A percentile compares a stretch with the other conserved stretches of the same genome.
These are phyloP conservation scores for Branchinecta lynchi DNA, from an alignment of 1,140 invertebrate species.

Conservation along the genomic window DNA sequence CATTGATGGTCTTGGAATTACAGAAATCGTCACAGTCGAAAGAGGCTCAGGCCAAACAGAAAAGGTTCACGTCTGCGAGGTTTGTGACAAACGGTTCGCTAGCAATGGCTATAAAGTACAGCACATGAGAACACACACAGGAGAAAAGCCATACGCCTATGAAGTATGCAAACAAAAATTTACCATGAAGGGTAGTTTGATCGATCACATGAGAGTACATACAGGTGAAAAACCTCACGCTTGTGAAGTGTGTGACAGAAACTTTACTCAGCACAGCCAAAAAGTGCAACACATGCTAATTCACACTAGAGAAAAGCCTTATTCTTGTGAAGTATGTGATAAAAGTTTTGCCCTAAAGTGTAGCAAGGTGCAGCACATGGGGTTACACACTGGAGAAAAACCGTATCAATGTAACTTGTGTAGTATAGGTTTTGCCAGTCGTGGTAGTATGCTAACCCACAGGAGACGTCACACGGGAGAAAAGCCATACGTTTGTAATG, in stretches of 20 bases:
- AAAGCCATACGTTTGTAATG: background rate
- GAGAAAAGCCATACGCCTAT: slow-evolving; percentile 4
- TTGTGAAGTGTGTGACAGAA: background rate
- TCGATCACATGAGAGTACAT: background rate
- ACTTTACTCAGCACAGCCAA: background rate
- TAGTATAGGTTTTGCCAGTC: slow-evolving; percentile 82
- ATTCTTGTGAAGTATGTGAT: slow-evolving; percentile 10
- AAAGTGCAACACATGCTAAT: slow-evolving; percentile 4
- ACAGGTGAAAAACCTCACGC: background rate
- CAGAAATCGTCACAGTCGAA: too few relatives aligned
- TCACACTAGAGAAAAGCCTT: slow-evolving; percentile 13
- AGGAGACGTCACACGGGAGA: background rate
- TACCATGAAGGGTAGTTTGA: background rate
- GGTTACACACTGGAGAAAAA: slow-evolving; percentile 91
- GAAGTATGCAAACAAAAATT: slow-evolving; percentile 12
- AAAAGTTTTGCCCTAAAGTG: background rate
- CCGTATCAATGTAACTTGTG: slow-evolving; percentile 90
- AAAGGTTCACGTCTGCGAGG: too few relatives aligned
- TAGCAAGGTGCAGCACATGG: slow-evolving; percentile 73
- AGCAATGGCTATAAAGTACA: too few relatives aligned
- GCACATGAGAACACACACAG: too few relatives aligned
- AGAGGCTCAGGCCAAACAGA: too few relatives aligned
- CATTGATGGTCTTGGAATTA: too few relatives aligned
- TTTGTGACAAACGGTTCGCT: too few relatives aligned
- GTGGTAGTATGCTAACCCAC: slow-evolving; percentile 62